Evolutionary conservation across 2,888 invertebrate genomes (phyloP).

Genomic region (Peribatodes rhomboidaria): DNA sequence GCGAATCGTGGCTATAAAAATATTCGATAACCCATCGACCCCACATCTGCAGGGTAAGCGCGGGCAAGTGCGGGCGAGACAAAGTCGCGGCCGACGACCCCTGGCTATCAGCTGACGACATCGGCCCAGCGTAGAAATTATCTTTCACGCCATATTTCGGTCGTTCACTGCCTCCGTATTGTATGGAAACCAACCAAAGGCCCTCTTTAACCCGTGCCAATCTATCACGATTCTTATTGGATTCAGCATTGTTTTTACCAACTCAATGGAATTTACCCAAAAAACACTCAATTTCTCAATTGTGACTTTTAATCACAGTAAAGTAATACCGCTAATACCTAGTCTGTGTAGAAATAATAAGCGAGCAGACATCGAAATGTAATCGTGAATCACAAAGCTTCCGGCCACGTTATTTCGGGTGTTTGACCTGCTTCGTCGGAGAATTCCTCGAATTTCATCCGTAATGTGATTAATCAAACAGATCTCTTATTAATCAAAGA

Average conservation of each 20-base stretch:
- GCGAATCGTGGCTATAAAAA: slow-evolving; percentile 63
- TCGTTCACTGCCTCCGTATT: slow-evolving; percentile 63
- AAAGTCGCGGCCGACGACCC: slow-evolving; percentile 82
- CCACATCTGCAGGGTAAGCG: slow-evolving; percentile 70
- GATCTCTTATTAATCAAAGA: slow-evolving; percentile 38
- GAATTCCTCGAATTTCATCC: slow-evolving; percentile 63
- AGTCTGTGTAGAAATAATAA: slow-evolving; percentile 45
- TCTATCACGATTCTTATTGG: slow-evolving; percentile 24
- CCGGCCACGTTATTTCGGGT: slow-evolving; percentile 68
- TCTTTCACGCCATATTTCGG: slow-evolving; percentile 77
- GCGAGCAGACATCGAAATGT: slow-evolving; percentile 55
- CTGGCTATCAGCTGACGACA: slow-evolving; percentile 84
- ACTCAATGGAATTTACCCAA: neutral
- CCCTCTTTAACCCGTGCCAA: slow-evolving; percentile 46
- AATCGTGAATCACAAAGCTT: slow-evolving; percentile 70
- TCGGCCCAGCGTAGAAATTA: slow-evolving; percentile 76
- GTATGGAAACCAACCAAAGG: slow-evolving; percentile 47
- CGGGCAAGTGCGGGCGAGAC: slow-evolving; percentile 78
- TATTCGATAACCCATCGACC: slow-evolving; percentile 79
- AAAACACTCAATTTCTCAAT: slow-evolving; percentile 8
- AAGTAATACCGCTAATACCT: neutral
- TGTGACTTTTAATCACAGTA: neutral
- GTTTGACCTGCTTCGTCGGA: slow-evolving; percentile 66
- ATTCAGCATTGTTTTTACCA: slow-evolving; percentile 10
- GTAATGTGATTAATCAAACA: slow-evolving; percentile 56